Percentiles rank a stretch among this genome's conserved stretches.
Conservation (phyloP, 2,113 vertebrate species). For the Osmerus mordax region DNA sequence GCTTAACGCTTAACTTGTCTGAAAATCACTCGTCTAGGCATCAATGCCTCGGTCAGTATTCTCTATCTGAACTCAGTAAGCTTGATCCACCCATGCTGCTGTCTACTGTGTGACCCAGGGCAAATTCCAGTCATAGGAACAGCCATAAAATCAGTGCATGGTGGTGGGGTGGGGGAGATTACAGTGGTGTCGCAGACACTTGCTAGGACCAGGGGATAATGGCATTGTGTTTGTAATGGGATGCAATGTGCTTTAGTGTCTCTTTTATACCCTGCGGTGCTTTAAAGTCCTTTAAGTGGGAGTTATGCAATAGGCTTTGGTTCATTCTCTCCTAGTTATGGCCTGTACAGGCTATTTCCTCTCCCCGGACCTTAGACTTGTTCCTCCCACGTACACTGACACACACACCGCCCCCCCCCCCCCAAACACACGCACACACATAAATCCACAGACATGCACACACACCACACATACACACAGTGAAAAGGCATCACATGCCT, state of each 20-base stretch:
- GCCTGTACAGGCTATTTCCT: neutral
- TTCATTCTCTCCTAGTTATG: neutral
- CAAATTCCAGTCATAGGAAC: neutral
- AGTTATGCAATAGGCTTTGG: neutral
- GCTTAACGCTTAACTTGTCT: no score
- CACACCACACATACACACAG: no score
- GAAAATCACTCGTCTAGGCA: no score
- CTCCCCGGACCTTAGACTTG: no score
- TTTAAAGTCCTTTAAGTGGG: conserved; percentile 5
- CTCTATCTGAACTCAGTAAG: neutral
- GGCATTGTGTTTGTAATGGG: neutral
- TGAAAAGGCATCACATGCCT: no score
- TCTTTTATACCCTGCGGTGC: neutral
- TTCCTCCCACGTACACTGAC: neutral
- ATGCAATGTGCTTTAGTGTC: neutral
- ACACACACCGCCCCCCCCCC: neutral
- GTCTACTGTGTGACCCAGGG: neutral
- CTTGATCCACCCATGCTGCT: neutral
- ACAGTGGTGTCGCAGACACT: neutral
- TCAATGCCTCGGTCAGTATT: no score
- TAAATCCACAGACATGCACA: neutral
- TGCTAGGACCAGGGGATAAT: neutral
- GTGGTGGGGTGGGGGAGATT: neutral
- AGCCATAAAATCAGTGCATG: neutral
- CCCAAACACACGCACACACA: neutral